phyloP scores from a whole-genome alignment of 1,140 invertebrate species.

The Fopius arisanus region DNA sequence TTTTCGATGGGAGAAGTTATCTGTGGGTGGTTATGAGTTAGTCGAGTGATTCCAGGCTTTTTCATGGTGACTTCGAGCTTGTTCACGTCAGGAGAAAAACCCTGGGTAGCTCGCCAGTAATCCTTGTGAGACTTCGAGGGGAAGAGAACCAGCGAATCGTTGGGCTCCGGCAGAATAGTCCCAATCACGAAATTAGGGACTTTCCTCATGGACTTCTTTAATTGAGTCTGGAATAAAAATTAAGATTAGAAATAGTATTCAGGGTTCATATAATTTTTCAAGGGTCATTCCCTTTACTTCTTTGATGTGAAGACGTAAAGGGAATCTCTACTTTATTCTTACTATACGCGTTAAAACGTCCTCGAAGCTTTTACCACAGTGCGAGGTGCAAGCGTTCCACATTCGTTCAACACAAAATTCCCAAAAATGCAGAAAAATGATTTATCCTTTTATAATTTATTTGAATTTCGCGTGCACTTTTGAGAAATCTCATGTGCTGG shows the following conservation, averaged over 20 bases:
- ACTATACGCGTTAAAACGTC: neutral
- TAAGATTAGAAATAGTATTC: too few relatives aligned
- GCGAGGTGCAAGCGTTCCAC: neutral
- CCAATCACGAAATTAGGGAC: neutral
- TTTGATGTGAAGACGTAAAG: too few relatives aligned
- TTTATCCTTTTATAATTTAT: neutral
- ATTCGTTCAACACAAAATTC: neutral
- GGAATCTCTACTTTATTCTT: too few relatives aligned
- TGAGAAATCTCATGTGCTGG: neutral
- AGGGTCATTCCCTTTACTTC: too few relatives aligned
- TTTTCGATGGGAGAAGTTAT: neutral
- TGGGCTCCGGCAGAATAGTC: neutral
- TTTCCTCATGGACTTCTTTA: neutral
- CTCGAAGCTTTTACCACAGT: neutral
- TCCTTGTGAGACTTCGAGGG: neutral
- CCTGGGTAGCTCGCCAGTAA: neutral
- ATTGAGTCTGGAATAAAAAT: neutral
- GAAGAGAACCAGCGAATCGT: neutral
- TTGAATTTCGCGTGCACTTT: neutral
- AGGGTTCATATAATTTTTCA: too few relatives aligned
- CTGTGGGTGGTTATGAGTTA: neutral
- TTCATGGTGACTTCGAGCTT: neutral
- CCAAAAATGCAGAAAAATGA: neutral
- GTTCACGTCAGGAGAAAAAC: neutral
- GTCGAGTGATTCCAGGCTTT: neutral